Evolutionary conservation across 2,113 vertebrate genomes (phyloP), one percentile per base, ranked within the genome.

Genomic region (Pseudonaja textilis): DNA sequence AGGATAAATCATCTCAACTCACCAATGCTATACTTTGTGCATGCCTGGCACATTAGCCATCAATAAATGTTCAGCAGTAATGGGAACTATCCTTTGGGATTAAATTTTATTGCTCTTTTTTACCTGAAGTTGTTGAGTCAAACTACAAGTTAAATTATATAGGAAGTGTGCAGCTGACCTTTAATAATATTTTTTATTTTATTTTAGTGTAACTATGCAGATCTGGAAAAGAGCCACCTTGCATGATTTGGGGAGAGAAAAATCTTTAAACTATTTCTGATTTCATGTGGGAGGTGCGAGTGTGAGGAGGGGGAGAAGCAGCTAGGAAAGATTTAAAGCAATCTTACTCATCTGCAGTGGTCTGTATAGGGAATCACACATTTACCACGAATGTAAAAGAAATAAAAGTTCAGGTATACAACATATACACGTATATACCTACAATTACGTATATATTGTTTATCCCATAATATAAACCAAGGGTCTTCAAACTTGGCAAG

Each of bases 61-160:
- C 18, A 90, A 90, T 69, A 64, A 50, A 50, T 90, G 18, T 52
- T 20, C 42, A 52, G 25, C 42, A 52, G 26, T 69, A 69, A 90
- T 64, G 8, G 16, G 47, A 47, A 52, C 50, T 47, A 29, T 55
- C 52, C 10, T 39, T 25, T 42, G 64, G 69, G 23, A 85, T 54
- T 23, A 85, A 42, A 91, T 55, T 90, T 74, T 85, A 55, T 91
- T 91, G 64, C 26, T 69, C 59, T n/a, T 90, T 64, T 59, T 74
- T 61, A 11, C 47, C 90, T 55, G 11, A 91, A 91, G 50, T 55
- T 12, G 50, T 90, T 6, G 89, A 12, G 52, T 22, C 87, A 89
- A 56, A 56, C 26, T 56, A 57, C 26, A 56, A 8, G n/a, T 89
- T 23, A 39, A 50, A 87, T 52, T 29, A 29, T 87, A 87, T 42